These are phyloP conservation scores for Ceuthmochares aereus DNA, from an alignment of 2,113 vertebrate genomes.

Conservation along the genomic window DNA sequence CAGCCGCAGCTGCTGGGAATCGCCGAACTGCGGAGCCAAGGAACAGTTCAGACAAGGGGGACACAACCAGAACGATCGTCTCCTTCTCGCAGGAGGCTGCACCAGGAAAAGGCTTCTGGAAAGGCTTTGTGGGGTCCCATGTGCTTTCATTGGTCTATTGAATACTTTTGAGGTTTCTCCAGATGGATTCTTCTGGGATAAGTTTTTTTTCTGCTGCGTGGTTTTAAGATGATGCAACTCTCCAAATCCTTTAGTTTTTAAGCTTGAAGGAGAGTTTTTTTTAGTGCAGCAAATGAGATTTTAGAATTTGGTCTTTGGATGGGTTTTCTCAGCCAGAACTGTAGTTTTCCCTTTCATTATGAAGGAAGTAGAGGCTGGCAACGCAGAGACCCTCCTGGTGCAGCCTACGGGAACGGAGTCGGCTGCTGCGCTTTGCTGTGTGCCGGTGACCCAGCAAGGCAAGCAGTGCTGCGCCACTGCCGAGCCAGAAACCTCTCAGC, in stretches of 20 bases:
- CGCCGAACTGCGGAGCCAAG: constrained; percentile 87
- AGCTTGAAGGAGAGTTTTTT: not conserved
- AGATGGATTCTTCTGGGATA: accelerated
- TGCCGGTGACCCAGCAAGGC: not conserved
- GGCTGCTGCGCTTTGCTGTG: not conserved
- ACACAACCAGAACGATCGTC: not conserved
- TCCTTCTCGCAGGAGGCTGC: constrained; percentile 40
- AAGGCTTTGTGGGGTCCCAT: not conserved
- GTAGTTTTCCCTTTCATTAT: accelerated
- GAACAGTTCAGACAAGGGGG: not conserved
- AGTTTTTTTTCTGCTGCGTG: not conserved
- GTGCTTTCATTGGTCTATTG: accelerated
- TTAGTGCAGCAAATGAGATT: not conserved
- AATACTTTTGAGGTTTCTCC: not conserved
- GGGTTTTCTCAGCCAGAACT: not conserved
- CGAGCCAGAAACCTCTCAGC: not conserved
- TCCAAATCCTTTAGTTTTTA: not conserved
- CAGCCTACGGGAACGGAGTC: constrained; percentile 38
- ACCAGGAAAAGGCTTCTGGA: constrained; percentile 26
- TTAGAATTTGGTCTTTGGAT: not conserved
- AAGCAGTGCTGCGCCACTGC: not conserved
- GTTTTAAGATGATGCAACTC: not conserved
- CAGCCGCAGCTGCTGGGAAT: constrained; percentile 98
- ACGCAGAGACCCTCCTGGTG: not conserved
- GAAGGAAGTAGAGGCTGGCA: not conserved